A percentile compares a stretch with the other conserved stretches of the same genome.
These are phyloP conservation scores for Tolmerus cingulatus DNA, from an alignment of 2,888 invertebrate species.

Conservation along the genomic window DNA sequence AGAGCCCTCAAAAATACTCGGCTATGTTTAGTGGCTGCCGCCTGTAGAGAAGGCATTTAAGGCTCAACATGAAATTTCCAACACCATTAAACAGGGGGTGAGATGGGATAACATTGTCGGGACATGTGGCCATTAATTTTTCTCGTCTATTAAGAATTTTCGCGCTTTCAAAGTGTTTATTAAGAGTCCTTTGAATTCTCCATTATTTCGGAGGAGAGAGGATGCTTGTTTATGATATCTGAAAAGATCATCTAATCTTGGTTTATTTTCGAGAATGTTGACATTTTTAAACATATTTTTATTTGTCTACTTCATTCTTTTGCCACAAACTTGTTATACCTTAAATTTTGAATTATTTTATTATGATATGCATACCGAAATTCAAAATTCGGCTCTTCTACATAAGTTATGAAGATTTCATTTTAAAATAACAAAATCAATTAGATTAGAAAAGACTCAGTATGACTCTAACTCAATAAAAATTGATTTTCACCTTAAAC, in stretches of 20 bases:
- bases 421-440: too few species aligned
- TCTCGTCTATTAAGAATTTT: neutral
- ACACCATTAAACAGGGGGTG: neutral
- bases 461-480: too few species aligned
- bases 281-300: too few species aligned
- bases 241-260: neutral
- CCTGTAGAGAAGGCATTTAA: neutral
- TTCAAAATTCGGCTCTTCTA: too few species aligned
- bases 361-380: too few species aligned
- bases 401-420: too few species aligned
- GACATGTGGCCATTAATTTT: slow-evolving; percentile 11
- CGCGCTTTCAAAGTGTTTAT: neutral
- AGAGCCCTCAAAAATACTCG: slow-evolving; percentile 5
- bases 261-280: too few species aligned
- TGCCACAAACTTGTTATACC: too few species aligned
- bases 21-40: neutral
- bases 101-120: neutral
- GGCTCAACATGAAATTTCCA: neutral
- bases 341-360: too few species aligned
- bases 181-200: neutral
- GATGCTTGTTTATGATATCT: neutral
- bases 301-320: too few species aligned
- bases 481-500: too few species aligned
- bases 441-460: too few species aligned
- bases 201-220: neutral